Evolutionary conservation across 2,797 vertebrate genomes (phyloP).

Genomic region (Hydrophis major): DNA sequence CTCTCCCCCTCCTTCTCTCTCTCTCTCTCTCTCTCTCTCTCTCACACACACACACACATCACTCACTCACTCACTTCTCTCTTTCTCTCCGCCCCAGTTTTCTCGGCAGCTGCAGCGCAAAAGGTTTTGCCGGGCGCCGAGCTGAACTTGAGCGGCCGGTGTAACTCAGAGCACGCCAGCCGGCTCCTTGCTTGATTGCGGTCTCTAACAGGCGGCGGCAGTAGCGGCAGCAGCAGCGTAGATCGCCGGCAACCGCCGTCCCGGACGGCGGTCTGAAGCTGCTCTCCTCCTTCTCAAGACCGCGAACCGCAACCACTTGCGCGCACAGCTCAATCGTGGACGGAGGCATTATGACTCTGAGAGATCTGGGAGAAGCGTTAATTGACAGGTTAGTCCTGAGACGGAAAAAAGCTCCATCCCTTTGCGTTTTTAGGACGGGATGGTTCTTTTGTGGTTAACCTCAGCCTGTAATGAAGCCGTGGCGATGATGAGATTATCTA

Average conservation of each 20-base stretch:
- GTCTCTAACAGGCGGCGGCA: background rate
- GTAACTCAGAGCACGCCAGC: background rate
- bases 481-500: background rate
- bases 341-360: background rate
- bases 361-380: background rate
- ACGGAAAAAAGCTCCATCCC: background rate
- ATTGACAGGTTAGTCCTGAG: slow-evolving; percentile 2
- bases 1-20: too few species aligned
- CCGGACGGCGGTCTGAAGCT: background rate
- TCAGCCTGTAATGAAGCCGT: background rate
- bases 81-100: background rate
- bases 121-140: background rate
- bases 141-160: background rate
- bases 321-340: background rate
- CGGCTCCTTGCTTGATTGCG: too few species aligned
- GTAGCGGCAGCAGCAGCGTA: background rate
- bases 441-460: background rate
- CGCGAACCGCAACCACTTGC: background rate
- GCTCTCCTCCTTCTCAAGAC: background rate
- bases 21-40: background rate
- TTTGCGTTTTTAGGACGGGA: background rate
- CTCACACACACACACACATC: too few species aligned
- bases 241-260: background rate
- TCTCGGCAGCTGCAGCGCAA: background rate
- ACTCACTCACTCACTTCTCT: background rate